phyloP scores from a whole-genome alignment of 2,113 vertebrate species.

The Apteryx mantelli region DNA sequence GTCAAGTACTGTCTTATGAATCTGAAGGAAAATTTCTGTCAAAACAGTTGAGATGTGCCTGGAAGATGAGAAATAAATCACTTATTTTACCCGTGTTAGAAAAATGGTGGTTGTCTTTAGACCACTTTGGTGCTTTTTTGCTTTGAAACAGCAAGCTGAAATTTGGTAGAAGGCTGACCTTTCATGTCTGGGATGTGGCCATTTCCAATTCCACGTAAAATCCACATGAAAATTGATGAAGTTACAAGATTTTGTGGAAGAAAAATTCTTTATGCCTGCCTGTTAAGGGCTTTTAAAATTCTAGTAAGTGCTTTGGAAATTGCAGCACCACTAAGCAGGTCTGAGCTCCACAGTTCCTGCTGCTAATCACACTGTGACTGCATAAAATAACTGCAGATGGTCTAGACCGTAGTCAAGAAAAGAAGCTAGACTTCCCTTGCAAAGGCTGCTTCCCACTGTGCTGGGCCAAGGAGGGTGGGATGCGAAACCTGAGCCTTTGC shows the following conservation, averaged over 20 bases:
- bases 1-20: background rate
- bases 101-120: background rate
- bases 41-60: background rate
- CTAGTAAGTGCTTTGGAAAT: background rate
- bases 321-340: background rate
- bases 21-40: background rate
- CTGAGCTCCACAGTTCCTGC: background rate
- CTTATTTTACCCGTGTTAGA: background rate
- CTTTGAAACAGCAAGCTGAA: background rate
- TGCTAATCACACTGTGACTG: fast-evolving
- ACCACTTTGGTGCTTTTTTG: background rate
- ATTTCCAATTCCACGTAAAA: background rate
- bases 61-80: background rate
- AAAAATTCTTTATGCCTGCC: background rate
- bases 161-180: background rate
- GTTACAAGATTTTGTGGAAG: background rate
- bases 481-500: background rate
- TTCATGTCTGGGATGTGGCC: background rate
- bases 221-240: background rate
- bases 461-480: background rate
- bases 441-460: background rate
- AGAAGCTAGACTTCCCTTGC: background rate
- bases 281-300: background rate
- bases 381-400: fast-evolving
- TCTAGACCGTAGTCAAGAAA: fast-evolving